phyloP scores from a whole-genome alignment of 2,797 vertebrate species.

The Myotis daubentonii region DNA sequence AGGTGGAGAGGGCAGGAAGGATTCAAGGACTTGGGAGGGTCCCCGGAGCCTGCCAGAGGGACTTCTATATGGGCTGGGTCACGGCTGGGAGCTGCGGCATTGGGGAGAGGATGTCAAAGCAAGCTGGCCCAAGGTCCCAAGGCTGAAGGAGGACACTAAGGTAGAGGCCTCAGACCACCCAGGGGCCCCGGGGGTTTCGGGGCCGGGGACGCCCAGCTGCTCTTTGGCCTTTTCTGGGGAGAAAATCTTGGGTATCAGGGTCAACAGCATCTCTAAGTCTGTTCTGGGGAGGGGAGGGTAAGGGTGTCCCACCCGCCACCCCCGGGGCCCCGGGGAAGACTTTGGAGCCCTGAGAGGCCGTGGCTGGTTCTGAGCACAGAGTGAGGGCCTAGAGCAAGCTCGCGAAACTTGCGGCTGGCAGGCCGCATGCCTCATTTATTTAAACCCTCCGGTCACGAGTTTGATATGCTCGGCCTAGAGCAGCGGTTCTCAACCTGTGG shows the following conservation, averaged over 20 bases:
- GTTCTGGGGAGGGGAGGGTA: neutral
- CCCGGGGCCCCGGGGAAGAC: neutral
- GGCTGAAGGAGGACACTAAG: neutral
- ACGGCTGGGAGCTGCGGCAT: neutral
- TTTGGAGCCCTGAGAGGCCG: neutral
- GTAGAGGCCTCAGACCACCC: neutral
- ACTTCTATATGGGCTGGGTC: too few relatives aligned
- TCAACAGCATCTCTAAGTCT: neutral
- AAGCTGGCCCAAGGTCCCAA: neutral
- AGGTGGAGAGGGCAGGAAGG: neutral
- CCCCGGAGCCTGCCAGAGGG: too few relatives aligned
- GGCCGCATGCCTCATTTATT: too few relatives aligned
- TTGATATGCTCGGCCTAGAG: too few relatives aligned
- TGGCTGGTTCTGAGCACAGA: neutral
- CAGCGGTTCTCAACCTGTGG: too few relatives aligned
- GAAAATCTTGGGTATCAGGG: neutral
- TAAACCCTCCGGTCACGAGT: too few relatives aligned
- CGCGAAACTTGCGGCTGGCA: too few relatives aligned
- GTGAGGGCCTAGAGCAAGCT: too few relatives aligned
- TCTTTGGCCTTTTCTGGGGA: neutral
- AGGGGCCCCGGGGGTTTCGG: fast-evolving
- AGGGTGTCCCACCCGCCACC: neutral
- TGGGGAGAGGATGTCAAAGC: neutral
- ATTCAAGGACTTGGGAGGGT: too few relatives aligned
- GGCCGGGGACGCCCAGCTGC: neutral